Evolutionary conservation across 1,140 invertebrate genomes (phyloP), one percentile per base, ranked within the genome.

Genomic region (Agrypnia vestita): DNA sequence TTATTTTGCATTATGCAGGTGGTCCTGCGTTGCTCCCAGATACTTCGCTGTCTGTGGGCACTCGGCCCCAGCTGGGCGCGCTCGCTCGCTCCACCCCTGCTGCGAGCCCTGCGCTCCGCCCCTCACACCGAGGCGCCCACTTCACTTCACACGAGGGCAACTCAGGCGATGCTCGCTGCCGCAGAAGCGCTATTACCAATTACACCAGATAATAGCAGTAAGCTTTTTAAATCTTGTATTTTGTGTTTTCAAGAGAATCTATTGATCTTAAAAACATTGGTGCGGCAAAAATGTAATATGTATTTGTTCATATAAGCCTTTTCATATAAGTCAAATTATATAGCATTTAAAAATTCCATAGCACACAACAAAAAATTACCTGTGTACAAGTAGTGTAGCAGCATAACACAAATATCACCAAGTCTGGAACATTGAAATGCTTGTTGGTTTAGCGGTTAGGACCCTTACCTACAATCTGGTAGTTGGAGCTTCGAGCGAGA

Each of bases 31-130:
- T 88, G 86, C 74, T 87, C 87, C 80, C 76, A 79, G 9, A 84
- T 88, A 56, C 81, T 89, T 13, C 85, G 87, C 71, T 80, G 78
- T 6, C 84, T 89, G 76, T 89, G 88, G 88, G 77, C 84, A 9
- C 67, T 84, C 47, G 80, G 74, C 9, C 19, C 83, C 79, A 75
- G 86, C 84, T 89, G 88, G 87, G 88, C 88, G 76, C 86, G 88
- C 12, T 87, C 86, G 13, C 83, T 88, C 74, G 88, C 86, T 0
- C 86, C 85, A 9, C 84, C 85, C 7, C 84, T 89, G 43, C 84
- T 86, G 61, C 85, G 84, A 7, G 84, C 85, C 19, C 87, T 88
- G n/a, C 85, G 86, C 0, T 84, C 85, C 4, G 86, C 87, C 3
- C 82, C 85, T 17, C 73, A 78, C 3, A 84, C 84, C 0, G 11